phyloP scores from a whole-genome alignment of 2,113 vertebrate genomes.

The Plotosus lineatus region DNA sequence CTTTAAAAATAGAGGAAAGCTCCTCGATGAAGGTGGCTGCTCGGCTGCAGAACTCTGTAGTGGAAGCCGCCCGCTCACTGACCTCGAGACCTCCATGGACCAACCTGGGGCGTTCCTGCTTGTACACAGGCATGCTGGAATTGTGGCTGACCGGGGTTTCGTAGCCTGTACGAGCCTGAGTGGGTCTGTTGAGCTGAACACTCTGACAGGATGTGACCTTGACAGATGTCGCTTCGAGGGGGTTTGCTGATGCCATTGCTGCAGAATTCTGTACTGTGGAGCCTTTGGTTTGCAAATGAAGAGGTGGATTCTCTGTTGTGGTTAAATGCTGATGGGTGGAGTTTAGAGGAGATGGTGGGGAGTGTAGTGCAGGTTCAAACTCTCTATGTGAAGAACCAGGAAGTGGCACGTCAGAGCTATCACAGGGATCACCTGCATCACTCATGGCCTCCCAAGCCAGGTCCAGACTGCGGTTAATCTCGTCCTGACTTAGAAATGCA shows the following conservation, averaged over 20 bases:
- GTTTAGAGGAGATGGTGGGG: constrained; percentile 46
- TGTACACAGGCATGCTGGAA: constrained; percentile 66
- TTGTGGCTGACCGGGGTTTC: constrained; percentile 62
- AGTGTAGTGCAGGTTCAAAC: constrained; percentile 67
- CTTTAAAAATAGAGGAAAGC: constrained; percentile 91
- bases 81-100: constrained; percentile 66
- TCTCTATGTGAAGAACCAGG: constrained; percentile 41
- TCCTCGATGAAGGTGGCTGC: constrained; percentile 93
- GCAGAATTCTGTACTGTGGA: constrained; percentile 43
- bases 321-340: constrained; percentile 32
- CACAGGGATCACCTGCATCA: constrained; percentile 61
- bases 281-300: constrained; percentile 54
- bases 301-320: constrained; percentile 45
- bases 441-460: constrained; percentile 87
- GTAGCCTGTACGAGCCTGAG: constrained; percentile 44
- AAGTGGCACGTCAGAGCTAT: constrained; percentile 48
- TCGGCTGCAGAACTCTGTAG: constrained; percentile 82
- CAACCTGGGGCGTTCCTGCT: constrained; percentile 75
- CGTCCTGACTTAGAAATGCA: constrained; percentile 90
- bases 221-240: background rate
- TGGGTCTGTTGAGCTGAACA: constrained; percentile 60
- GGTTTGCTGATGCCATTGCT: constrained; percentile 31
- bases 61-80: constrained; percentile 70
- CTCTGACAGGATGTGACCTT: constrained; percentile 60
- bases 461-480: constrained; percentile 89